These are phyloP conservation scores for Vesta saturnalis DNA, from an alignment of 2,888 invertebrate genomes.

Conservation along the genomic window DNA sequence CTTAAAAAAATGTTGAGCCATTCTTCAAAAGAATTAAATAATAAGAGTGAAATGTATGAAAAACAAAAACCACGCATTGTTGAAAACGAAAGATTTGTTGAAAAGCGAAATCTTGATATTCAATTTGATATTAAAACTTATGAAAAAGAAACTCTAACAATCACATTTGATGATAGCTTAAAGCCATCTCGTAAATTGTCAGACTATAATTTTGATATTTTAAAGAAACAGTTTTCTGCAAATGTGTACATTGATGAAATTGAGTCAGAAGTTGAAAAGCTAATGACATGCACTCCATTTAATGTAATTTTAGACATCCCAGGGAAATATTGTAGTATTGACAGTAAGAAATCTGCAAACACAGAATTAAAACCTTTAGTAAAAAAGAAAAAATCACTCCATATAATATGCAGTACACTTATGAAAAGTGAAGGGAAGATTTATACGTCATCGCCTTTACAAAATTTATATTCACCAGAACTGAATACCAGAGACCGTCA, in stretches of 20 bases:
- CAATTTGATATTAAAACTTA: conserved; percentile 33
- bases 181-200: conserved; percentile 31
- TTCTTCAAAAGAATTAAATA: neutral
- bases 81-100: neutral
- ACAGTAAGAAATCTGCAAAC: neutral
- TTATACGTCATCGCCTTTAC: conserved; percentile 19
- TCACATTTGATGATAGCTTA: conserved; percentile 36
- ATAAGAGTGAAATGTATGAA: too few species aligned
- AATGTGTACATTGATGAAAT: conserved; percentile 49
- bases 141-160: conserved; percentile 28
- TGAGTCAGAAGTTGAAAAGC: conserved; percentile 45
- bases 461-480: conserved; percentile 25
- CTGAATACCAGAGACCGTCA: neutral
- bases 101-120: conserved; percentile 7
- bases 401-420: conserved; percentile 13
- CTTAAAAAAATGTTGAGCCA: neutral
- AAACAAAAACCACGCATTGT: too few species aligned
- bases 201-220: conserved; percentile 44
- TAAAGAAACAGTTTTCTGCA: conserved; percentile 45
- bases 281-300: conserved; percentile 46
- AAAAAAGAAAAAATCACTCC: conserved; percentile 13
- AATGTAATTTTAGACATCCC: conserved; percentile 46
- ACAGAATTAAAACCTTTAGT: neutral
- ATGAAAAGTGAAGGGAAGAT: neutral
- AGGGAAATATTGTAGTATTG: neutral